These are phyloP conservation scores for Leptocoma aspasia DNA, from an alignment of 2,113 vertebrate species.

Conservation along the genomic window DNA sequence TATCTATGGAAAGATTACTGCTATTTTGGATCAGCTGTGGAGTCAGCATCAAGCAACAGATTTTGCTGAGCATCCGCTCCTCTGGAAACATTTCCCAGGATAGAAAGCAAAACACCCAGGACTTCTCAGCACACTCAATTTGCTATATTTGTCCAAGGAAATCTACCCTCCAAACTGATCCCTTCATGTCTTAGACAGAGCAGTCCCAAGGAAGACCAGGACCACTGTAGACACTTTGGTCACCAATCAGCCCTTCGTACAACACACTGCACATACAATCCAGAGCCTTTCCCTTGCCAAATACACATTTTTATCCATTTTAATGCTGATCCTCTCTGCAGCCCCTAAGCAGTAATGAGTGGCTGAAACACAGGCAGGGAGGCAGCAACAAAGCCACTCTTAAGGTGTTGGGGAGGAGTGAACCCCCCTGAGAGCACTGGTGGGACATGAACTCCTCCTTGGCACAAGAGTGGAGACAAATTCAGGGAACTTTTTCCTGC, in stretches of 20 bases:
- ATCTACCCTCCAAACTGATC: neutral
- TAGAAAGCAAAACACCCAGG: neutral
- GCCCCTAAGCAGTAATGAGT: neutral
- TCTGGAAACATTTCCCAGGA: neutral
- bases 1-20: neutral
- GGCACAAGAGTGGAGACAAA: neutral
- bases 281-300: neutral
- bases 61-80: neutral
- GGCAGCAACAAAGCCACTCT: neutral
- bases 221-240: neutral
- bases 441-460: neutral
- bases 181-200: neutral
- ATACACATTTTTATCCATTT: neutral
- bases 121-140: neutral
- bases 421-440: neutral
- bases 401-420: neutral
- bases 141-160: neutral
- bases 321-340: neutral
- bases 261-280: too few relatives aligned
- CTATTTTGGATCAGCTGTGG: constrained; percentile 9
- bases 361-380: neutral
- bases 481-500: neutral
- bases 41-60: neutral
- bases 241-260: neutral
- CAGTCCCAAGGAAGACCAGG: neutral